A percentile compares a stretch with the other conserved stretches of the same genome.
Evolutionary conservation across 2,113 vertebrate genomes (phyloP).

Genomic region (Pseudopipra pipra): DNA sequence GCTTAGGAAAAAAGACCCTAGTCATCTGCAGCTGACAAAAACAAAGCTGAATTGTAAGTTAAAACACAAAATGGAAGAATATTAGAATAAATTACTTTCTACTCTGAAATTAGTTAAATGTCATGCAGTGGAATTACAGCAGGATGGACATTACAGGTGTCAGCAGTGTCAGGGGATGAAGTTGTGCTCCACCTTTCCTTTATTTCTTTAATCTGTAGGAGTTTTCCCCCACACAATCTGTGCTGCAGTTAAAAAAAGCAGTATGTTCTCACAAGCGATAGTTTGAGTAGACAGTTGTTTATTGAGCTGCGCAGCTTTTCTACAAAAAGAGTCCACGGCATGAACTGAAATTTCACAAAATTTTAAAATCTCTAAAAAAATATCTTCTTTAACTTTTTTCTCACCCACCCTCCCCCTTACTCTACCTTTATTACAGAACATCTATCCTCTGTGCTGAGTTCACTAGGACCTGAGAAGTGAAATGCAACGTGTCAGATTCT

Average conservation of each 20-base stretch:
- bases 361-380: background rate
- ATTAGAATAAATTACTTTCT: background rate
- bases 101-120: background rate
- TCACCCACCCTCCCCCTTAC: background rate
- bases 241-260: conserved; percentile 35
- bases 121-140: background rate
- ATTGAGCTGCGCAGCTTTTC: background rate
- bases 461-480: background rate
- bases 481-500: background rate
- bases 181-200: conserved; percentile 6
- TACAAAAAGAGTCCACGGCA: background rate
- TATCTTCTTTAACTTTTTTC: background rate
- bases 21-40: background rate
- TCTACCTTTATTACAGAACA: background rate
- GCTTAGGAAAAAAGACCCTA: background rate
- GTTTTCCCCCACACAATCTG: conserved; percentile 55
- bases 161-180: background rate
- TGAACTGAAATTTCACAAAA: background rate
- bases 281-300: conserved; percentile 37
- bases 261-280: background rate
- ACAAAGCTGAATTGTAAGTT: background rate
- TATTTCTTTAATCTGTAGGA: conserved; percentile 32
- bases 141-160: background rate
- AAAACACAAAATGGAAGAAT: background rate
- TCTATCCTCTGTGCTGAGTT: background rate